Evolutionary conservation across 2,113 vertebrate species (phyloP).

Genomic region (Lanius ludovicianus): DNA sequence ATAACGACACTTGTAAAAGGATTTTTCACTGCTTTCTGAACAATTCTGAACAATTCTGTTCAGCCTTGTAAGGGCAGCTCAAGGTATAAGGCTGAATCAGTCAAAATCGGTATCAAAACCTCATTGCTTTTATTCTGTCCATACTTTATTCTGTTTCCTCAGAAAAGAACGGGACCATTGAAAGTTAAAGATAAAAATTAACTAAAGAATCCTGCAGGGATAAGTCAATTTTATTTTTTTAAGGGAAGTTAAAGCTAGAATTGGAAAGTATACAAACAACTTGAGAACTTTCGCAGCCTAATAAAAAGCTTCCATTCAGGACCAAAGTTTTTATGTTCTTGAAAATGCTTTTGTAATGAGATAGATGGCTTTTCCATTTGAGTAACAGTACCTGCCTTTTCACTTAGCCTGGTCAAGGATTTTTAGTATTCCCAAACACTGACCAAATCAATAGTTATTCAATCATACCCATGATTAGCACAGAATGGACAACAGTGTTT

Average conservation of each 20-base stretch:
- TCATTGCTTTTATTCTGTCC: not conserved
- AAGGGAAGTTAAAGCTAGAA: not conserved
- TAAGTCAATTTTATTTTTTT: not conserved
- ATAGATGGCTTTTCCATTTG: not conserved
- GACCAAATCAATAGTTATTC: slow-evolving; percentile 53
- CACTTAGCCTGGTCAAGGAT: slow-evolving; percentile 16
- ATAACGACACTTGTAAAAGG: not conserved
- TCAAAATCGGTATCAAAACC: not conserved
- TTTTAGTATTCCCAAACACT: slow-evolving; percentile 48
- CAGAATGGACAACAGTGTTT: not conserved
- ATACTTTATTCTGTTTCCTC: not conserved
- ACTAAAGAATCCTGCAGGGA: not conserved
- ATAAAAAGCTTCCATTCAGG: slow-evolving; percentile 18
- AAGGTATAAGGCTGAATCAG: not conserved
- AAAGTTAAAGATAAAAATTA: not conserved
- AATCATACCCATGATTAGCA: slow-evolving; percentile 41
- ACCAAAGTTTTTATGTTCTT: slow-evolving; percentile 29
- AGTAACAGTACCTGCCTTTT: slow-evolving; percentile 21
- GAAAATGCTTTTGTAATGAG: slow-evolving; percentile 55
- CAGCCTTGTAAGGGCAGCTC: not conserved
- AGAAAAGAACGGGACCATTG: not conserved
- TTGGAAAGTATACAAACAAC: slow-evolving; percentile 11
- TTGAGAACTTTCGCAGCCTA: not conserved
- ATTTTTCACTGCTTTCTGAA: not conserved
- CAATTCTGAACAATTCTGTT: not conserved